Evolutionary conservation across 2,888 invertebrate genomes (phyloP), one percentile per base, ranked within the genome.

Genomic region (Euphydryas editha): DNA sequence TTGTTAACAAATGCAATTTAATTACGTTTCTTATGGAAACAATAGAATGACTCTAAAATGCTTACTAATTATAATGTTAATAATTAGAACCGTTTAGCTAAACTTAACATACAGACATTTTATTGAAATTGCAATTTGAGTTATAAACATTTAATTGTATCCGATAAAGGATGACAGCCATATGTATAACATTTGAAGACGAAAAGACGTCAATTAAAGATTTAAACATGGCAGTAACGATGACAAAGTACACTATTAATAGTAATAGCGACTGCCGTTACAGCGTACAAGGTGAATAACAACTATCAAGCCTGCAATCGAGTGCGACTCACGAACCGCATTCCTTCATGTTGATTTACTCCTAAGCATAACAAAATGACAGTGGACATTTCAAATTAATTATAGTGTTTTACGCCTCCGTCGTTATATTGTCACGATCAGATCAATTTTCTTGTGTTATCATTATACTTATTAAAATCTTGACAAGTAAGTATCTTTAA

Each of bases 251-350:
- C 21, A 37, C 51, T n/a, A 60, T 60, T 51, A 49, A 36, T 21
- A 59, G 47, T 11, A 36, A 36, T 10, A 51, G 24, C 24, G 51
- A 51, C 54, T 54, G 55, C 55, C 42, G 55, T 65, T 37, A 51
- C 55, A 56, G 49, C 49, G 47, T 37, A 59, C 69, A 51, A 62
- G 57, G 61, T 66, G 69, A 69, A 69, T 69, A 69, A 44, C 54
- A 58, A 66, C 42, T 49, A 36, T 57, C 42, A 17, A 30, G 49
- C 24, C 39, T 37, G 24, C 51, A 36, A 54, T 17, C 51, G 30
- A 64, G 42, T 58, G 51, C 58, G 42, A 21, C 57, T 63, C 57
- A 57, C 59, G 59, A 37, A 44, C 67, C 67, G 58, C 69, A 69
- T 69, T 69, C 69, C 67, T 59, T 39, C 56, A 55, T 60, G 60